Conservation (phyloP, 2,888 invertebrate genomes). For the Fragum sueziense region DNA sequence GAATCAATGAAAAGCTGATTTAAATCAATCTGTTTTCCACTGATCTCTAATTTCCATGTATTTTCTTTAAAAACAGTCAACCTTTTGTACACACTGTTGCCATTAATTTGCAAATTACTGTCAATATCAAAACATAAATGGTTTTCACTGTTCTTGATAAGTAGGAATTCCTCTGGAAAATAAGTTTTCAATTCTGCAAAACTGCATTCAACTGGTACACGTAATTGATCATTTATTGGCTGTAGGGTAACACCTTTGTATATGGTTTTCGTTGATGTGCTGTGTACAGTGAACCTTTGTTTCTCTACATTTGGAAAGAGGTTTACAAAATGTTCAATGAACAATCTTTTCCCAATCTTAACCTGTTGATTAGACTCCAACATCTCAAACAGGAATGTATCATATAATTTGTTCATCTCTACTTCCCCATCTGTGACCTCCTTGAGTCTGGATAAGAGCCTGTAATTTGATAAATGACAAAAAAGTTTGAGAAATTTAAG, state of each 20-base stretch:
- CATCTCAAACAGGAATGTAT: slow-evolving; percentile 33
- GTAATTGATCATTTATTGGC: slow-evolving; percentile 12
- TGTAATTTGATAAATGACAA: background rate
- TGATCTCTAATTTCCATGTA: slow-evolving; percentile 16
- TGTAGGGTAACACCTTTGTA: slow-evolving; percentile 34
- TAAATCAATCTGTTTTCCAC: slow-evolving; percentile 23
- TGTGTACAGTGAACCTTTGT: slow-evolving; percentile 5
- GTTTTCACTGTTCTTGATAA: slow-evolving; percentile 16
- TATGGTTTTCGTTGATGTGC: slow-evolving; percentile 27
- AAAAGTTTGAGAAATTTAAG: no score
- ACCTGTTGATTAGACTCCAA: slow-evolving; percentile 9
- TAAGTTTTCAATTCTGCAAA: slow-evolving; percentile 10
- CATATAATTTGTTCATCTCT: slow-evolving; percentile 23
- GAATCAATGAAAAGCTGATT: slow-evolving; percentile 7
- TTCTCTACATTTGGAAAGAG: slow-evolving; percentile 17
- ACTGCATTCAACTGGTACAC: background rate
- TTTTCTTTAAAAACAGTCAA: slow-evolving; percentile 7
- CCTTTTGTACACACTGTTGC: slow-evolving; percentile 8
- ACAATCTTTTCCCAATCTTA: background rate
- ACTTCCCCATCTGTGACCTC: slow-evolving; percentile 20
- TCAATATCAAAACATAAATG: slow-evolving; percentile 13
- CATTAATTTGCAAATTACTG: slow-evolving; percentile 12
- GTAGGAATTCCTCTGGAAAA: slow-evolving; percentile 16
- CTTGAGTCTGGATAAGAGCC: slow-evolving; percentile 26
- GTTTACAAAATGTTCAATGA: slow-evolving; percentile 16